Conservation (phyloP, 2,888 invertebrate species). For the Sabellastarte sp. region DNA sequence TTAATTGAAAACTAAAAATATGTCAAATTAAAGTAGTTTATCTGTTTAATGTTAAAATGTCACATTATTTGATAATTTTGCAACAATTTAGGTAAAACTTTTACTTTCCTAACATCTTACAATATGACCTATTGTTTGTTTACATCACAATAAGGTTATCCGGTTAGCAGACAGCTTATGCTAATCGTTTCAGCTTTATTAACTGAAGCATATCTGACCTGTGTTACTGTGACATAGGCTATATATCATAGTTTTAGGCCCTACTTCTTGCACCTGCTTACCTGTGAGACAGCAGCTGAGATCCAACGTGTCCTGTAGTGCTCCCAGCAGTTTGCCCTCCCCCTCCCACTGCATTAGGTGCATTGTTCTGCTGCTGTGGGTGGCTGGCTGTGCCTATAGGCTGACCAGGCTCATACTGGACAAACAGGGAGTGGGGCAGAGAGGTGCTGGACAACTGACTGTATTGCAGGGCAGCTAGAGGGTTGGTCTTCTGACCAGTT, state of each 20-base stretch:
- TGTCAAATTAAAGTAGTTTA: too few species aligned
- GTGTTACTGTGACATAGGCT: too few species aligned
- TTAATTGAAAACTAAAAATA: too few species aligned
- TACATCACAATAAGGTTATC: too few species aligned
- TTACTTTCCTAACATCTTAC: too few species aligned
- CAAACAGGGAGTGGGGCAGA: conserved; percentile 62
- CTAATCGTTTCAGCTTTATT: too few species aligned
- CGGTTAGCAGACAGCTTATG: too few species aligned
- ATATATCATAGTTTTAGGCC: background rate
- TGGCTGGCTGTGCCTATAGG: conserved; percentile 41
- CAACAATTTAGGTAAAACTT: too few species aligned
- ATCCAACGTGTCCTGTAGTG: conserved; percentile 59
- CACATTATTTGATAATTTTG: too few species aligned
- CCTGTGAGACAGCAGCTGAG: conserved; percentile 67
- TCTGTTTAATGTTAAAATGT: too few species aligned
- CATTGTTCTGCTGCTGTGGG: conserved; percentile 35
- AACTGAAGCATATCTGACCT: too few species aligned
- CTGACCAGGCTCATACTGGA: conserved; percentile 65
- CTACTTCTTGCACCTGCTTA: conserved; percentile 40
- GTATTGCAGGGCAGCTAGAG: conserved; percentile 19
- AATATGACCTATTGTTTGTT: too few species aligned
- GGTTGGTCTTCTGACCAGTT: conserved; percentile 20
- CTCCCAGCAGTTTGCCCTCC: conserved; percentile 23
- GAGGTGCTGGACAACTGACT: conserved; percentile 29
- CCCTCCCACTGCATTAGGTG: conserved; percentile 40